phyloP scores from a whole-genome alignment of 2,888 invertebrate species.

The Plutella xylostella region DNA sequence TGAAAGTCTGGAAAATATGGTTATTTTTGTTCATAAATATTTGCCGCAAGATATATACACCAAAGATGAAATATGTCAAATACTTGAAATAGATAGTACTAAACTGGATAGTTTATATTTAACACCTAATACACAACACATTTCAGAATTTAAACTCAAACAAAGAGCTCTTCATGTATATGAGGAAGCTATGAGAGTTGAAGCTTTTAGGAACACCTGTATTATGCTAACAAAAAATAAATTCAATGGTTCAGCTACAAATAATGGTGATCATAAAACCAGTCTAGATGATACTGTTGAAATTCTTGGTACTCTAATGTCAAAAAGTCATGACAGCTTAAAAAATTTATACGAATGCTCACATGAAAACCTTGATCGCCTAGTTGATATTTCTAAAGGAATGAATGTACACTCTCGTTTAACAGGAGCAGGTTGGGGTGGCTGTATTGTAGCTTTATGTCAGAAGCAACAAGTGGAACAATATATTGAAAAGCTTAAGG shows the following conservation, averaged over 20 bases:
- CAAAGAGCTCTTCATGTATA: constrained; percentile 93
- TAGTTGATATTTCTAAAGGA: constrained; percentile 80
- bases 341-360: constrained; percentile 92
- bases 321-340: constrained; percentile 88
- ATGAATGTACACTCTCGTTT: constrained; percentile 86
- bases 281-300: constrained; percentile 45
- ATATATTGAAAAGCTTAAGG: constrained; percentile 77
- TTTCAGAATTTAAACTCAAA: constrained; percentile 81
- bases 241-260: constrained; percentile 25
- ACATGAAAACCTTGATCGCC: constrained; percentile 84
- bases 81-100: constrained; percentile 69
- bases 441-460: constrained; percentile 91
- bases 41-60: constrained; percentile 77
- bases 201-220: constrained; percentile 78
- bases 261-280: constrained; percentile 23
- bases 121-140: constrained; percentile 69
- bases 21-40: constrained; percentile 71
- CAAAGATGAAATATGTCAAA: constrained; percentile 74
- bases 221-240: constrained; percentile 33
- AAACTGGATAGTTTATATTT: constrained; percentile 67
- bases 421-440: constrained; percentile 99
- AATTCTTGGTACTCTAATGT: constrained; percentile 85
- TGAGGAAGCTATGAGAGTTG: constrained; percentile 89
- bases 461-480: constrained; percentile 72
- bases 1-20: constrained; percentile 76